Evolutionary conservation across 2,797 vertebrate species (phyloP).

Genomic region (Acropternis orthonyx): DNA sequence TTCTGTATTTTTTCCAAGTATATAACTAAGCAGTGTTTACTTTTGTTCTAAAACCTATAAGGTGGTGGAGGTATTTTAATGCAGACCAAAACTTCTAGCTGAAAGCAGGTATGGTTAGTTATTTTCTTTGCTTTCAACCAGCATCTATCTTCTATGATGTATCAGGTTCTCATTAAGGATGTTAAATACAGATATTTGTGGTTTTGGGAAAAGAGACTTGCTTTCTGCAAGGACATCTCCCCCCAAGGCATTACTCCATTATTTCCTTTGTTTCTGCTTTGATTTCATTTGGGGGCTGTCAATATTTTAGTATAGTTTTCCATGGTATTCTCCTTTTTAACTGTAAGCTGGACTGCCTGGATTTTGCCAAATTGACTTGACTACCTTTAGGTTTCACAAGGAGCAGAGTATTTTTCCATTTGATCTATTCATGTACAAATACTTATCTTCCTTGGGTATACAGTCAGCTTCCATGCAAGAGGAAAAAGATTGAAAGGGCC

Average conservation of each 20-base stretch:
- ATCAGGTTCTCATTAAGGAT: not conserved
- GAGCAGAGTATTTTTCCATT: not conserved
- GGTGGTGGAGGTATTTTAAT: not conserved
- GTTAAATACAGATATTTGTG: not conserved
- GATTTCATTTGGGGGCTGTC: not conserved
- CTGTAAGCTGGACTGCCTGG: not conserved
- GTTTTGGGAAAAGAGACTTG: not conserved
- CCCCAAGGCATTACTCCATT: not conserved
- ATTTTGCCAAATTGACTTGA: not conserved
- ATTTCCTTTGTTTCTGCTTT: not conserved
- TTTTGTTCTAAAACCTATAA: not conserved
- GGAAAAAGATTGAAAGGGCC: not conserved
- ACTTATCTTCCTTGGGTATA: not conserved
- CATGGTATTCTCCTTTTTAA: not conserved
- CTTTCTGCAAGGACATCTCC: not conserved
- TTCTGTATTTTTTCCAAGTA: not conserved
- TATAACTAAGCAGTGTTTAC: not conserved
- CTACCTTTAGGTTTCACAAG: not conserved
- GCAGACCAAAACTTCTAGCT: not conserved
- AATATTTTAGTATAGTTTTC: not conserved
- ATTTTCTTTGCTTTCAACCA: not conserved
- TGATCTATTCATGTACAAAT: not conserved
- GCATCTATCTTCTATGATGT: not conserved
- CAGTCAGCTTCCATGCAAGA: not conserved
- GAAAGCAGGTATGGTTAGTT: not conserved